These are phyloP conservation scores for Melospiza georgiana DNA, from an alignment of 2,113 vertebrate genomes.

Conservation along the genomic window DNA sequence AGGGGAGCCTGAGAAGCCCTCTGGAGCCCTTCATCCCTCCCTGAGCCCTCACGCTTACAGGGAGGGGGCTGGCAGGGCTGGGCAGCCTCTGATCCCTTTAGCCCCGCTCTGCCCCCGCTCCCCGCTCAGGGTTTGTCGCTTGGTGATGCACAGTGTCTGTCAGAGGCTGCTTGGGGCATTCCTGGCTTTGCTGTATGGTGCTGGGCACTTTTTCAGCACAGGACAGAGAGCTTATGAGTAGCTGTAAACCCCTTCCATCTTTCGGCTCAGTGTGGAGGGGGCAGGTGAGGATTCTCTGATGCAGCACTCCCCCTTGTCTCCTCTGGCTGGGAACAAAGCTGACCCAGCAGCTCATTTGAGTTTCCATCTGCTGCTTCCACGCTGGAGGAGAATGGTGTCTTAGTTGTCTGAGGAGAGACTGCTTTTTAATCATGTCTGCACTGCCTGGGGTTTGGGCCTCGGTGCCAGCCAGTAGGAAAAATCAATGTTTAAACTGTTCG, in stretches of 20 bases:
- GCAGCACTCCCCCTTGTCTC: neutral
- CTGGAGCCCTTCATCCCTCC: neutral
- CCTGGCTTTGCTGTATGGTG: neutral
- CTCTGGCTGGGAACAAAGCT: neutral
- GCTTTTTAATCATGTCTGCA: conserved; percentile 37
- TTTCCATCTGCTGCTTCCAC: neutral
- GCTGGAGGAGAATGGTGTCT: neutral
- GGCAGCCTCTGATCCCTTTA: neutral
- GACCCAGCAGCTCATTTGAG: neutral
- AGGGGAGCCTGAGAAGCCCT: neutral
- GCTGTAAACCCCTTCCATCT: neutral
- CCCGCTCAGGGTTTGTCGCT: accelerated
- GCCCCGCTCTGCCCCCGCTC: accelerated
- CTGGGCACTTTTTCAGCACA: accelerated
- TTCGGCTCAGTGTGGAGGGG: accelerated
- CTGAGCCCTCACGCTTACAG: accelerated
- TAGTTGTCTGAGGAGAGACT: neutral
- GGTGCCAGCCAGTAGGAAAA: conserved; percentile 40
- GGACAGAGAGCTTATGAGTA: neutral
- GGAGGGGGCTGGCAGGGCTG: neutral
- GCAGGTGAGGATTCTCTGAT: neutral
- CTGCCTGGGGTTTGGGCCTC: conserved; percentile 3
- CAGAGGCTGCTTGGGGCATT: accelerated
- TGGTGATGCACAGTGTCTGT: accelerated
- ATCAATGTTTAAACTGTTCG: conserved; percentile 52